Evolutionary conservation across 2,113 vertebrate species (phyloP), one percentile per base, ranked within the genome.

Genomic region (Climacteris rufus): DNA sequence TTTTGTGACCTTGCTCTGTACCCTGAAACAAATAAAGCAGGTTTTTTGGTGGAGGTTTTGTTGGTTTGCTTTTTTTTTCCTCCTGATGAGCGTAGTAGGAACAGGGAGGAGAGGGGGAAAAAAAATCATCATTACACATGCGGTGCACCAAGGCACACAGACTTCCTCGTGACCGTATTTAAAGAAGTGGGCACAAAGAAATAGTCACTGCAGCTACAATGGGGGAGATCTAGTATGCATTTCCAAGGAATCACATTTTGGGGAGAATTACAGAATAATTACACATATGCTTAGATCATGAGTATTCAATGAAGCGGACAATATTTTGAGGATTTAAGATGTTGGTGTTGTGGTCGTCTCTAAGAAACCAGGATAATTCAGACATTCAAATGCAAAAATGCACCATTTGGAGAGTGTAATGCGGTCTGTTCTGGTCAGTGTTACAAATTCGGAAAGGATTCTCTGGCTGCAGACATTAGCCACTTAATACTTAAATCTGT

Each of bases 291-390:
- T 98, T 98, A 98, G 98, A 99, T 98, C 98, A 97, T 90, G 86
- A 97, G 98, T 98, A 98, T 98, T 99, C 99, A 99, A 98, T 98
- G 98, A 98, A 98, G 98, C 98, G 97, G 97, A 98, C 98, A 98
- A 98, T 98, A 98, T 99, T 98, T 98, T 98, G 98, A 98, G 99
- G 99, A 99, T 99, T 99, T 99, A 98, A 98, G 98, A 98, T 98
- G 98, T 98, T 98, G 98, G 98, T 97, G 98, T 97, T 98, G 98
- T 97, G 97, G 98, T 98, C 95, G 98, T 98, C 98, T 98, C 98
- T 98, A 98, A 99, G 98, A 98, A 98, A 98, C 98, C 96, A 94
- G 97, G 98, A 98, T 98, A 98, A 98, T 98, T 98, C 98, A 98
- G 97, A 98, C 98, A 99, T 99, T 99, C 98, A 99, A 98, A 99